Evolutionary conservation across 2,113 vertebrate species (phyloP), one percentile per base, ranked within the genome.

Genomic region (Nycticryphes semicollaris): DNA sequence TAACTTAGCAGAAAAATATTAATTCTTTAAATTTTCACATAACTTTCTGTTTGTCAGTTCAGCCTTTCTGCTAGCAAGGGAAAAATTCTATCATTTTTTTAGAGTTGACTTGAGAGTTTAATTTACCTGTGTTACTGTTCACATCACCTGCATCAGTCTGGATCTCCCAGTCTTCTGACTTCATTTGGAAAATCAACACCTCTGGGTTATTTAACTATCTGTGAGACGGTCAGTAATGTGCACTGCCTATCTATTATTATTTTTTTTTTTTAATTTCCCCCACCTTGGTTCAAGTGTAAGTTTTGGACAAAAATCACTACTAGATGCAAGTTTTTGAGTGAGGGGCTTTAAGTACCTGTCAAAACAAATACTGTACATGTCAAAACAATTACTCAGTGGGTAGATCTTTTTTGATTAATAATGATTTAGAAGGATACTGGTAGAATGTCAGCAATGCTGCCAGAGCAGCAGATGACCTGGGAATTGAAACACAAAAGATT

Each of bases 191-290:
- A 79, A 84, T 50, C 8, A 43, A 27, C 33, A 30, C 43, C 10
- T 48, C 59, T 75, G 41, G 30, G 28, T 89, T 43, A 56, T 69
- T 76, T 43, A 69, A 31, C 12, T 48, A 7, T 25, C 45, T n/a
- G 24, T 48, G 33, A 67, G 45, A 80, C 15, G 20, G 30, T 15
- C 67, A 53, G 23, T 60, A 48, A 67, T 12, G 17, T 15, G 7
- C 7, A 15, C 9, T 39, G 47, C 24, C 47, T 1, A 1, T 24
- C 23, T n/a, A n/a, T n/a, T n/a, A n/a, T n/a, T n/a, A n/a, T n/a
- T n/a, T 39, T 39, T 37, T 21, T n/a, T n/a, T 39, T 5, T 37
- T 68, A 17, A 22, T 30, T 30, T 53, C 7, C 14, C 6, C 14
- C 12, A 41, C 50, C 20, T 77, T 66, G 33, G 35, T 50, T 70